phyloP scores from a whole-genome alignment of 2,113 vertebrate species.

The Oreochromis niloticus region DNA sequence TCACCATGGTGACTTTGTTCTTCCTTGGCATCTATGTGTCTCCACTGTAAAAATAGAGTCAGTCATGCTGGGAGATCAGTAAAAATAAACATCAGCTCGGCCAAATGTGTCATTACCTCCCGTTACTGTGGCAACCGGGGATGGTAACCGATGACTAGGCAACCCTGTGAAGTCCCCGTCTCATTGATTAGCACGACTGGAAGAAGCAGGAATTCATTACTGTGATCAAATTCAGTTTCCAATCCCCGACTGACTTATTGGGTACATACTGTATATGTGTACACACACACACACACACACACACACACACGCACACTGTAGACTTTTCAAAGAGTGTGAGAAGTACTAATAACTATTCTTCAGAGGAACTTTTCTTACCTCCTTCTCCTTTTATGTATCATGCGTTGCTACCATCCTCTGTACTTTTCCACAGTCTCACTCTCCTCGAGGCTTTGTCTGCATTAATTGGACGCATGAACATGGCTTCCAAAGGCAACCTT shows the following conservation, averaged over 20 bases:
- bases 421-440: not conserved
- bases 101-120: slow-evolving; percentile 45
- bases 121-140: slow-evolving; percentile 50
- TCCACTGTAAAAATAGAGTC: slow-evolving; percentile 38
- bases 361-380: not conserved
- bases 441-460: not conserved
- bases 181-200: slow-evolving; percentile 5
- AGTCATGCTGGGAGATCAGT: slow-evolving; percentile 31
- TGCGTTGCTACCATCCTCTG: not conserved
- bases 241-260: not conserved
- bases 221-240: not conserved
- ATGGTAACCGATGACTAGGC: slow-evolving; percentile 15
- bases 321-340: not conserved
- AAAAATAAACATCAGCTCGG: slow-evolving; percentile 50
- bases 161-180: not conserved
- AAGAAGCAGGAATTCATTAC: not conserved
- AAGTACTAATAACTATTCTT: not conserved
- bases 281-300: not conserved
- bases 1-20: slow-evolving; percentile 52
- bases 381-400: not conserved
- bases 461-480: not conserved
- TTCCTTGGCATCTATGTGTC: slow-evolving; percentile 1
- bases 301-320: not conserved
- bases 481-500: not conserved
- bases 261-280: not conserved